Evolutionary conservation across 2,113 vertebrate species (phyloP).

Genomic region (Circaetus gallicus): DNA sequence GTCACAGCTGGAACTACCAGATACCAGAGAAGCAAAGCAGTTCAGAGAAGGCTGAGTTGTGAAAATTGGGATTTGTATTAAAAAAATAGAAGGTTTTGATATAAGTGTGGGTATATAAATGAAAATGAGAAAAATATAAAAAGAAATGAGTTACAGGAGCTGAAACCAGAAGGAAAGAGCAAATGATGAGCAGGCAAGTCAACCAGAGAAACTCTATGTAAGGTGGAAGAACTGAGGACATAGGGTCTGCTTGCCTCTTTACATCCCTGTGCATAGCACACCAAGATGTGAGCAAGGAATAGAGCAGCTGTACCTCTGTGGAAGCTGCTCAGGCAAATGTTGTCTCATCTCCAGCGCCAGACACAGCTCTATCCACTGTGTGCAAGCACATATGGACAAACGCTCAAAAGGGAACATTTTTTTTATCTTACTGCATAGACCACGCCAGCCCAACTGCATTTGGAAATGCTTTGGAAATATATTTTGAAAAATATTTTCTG

Average conservation of each 20-base stretch:
- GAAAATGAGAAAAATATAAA: not conserved
- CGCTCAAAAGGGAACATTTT: not conserved
- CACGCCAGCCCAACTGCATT: not conserved
- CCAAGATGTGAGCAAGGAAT: not conserved
- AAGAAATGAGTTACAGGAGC: not conserved
- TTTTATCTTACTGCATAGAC: not conserved
- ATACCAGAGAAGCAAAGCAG: not conserved
- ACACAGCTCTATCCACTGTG: not conserved
- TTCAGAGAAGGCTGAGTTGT: not conserved
- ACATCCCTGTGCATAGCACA: not conserved
- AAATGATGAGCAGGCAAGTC: not conserved
- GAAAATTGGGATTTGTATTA: not conserved
- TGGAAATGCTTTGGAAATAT: not conserved
- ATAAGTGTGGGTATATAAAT: not conserved
- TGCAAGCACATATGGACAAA: not conserved
- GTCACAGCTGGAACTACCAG: slow-evolving; percentile 1
- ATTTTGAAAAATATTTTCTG: slow-evolving; percentile 42
- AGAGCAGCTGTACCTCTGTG: not conserved
- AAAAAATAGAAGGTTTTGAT: not conserved
- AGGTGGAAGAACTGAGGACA: not conserved
- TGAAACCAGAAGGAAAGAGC: not conserved
- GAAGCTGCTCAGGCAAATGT: not conserved
- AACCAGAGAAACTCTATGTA: not conserved
- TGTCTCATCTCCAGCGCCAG: not conserved
- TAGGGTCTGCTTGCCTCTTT: not conserved